phyloP scores from a whole-genome alignment of 2,797 vertebrate genomes.

The Alcedo atthis region DNA sequence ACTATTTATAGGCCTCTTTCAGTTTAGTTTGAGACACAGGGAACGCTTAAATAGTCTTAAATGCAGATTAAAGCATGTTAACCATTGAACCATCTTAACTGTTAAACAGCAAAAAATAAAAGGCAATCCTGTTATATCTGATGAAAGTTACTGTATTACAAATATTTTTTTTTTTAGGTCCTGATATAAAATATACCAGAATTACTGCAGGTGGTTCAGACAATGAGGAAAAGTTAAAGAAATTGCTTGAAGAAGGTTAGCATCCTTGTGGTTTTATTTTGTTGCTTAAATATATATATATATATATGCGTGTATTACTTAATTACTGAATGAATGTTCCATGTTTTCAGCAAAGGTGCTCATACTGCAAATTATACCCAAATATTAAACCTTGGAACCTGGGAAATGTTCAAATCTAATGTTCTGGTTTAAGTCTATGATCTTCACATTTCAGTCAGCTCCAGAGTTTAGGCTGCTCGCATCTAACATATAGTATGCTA shows the following conservation, averaged over 20 bases:
- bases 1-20: neutral
- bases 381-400: neutral
- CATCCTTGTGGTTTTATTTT: neutral
- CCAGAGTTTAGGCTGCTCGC: neutral
- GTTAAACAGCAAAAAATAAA: neutral
- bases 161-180: constrained; percentile 65
- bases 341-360: neutral
- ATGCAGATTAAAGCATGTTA: neutral
- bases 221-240: constrained; percentile 77
- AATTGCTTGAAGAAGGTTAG: constrained; percentile 85
- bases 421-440: neutral
- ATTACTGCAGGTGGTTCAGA: constrained; percentile 76
- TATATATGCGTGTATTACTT: neutral
- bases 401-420: neutral
- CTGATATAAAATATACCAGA: constrained; percentile 82
- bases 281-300: neutral
- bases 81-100: neutral
- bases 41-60: neutral
- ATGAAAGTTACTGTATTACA: neutral
- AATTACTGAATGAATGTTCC: neutral
- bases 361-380: neutral
- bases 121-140: neutral
- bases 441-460: neutral
- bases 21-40: neutral
- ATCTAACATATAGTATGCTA: neutral